Percentiles rank a stretch among this genome's conserved stretches.
phyloP scores from a whole-genome alignment of 2,113 vertebrate species.

The Dipodomys ordii region DNA sequence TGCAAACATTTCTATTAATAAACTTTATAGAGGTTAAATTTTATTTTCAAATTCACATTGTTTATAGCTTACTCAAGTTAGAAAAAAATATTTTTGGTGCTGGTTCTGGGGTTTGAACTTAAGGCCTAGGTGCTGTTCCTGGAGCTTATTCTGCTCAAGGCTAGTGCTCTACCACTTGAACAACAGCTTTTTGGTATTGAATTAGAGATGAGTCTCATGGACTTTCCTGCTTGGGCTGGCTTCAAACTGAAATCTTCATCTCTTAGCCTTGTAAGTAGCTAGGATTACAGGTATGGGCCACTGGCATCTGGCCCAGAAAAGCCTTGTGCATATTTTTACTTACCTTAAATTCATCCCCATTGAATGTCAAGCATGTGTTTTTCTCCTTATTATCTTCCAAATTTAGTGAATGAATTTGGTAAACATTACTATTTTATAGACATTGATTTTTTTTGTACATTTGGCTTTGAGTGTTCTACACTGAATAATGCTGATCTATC shows the following conservation, averaged over 20 bases:
- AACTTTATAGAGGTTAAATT: not conserved
- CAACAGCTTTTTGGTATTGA: no score
- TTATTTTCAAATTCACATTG: not conserved
- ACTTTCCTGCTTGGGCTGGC: no score
- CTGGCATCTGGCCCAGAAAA: no score
- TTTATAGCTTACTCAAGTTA: not conserved
- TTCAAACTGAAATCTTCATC: no score
- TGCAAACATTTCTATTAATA: constrained; percentile 22
- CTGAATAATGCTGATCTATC: constrained; percentile 31
- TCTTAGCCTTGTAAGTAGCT: no score
- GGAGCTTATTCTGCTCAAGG: no score
- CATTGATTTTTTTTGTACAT: constrained; percentile 54
- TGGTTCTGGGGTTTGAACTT: no score
- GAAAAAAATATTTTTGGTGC: not conserved
- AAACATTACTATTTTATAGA: constrained; percentile 66
- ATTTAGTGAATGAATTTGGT: constrained; percentile 39
- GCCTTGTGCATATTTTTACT: not conserved
- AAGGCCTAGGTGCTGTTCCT: no score
- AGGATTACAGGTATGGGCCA: no score
- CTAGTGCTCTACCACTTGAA: no score
- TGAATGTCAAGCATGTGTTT: constrained; percentile 28
- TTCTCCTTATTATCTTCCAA: constrained; percentile 35
- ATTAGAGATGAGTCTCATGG: no score
- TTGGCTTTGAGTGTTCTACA: not conserved
- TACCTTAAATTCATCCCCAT: not conserved